Conservation (phyloP, 1,140 invertebrate species). For the Acromyrmex echinatior region DNA sequence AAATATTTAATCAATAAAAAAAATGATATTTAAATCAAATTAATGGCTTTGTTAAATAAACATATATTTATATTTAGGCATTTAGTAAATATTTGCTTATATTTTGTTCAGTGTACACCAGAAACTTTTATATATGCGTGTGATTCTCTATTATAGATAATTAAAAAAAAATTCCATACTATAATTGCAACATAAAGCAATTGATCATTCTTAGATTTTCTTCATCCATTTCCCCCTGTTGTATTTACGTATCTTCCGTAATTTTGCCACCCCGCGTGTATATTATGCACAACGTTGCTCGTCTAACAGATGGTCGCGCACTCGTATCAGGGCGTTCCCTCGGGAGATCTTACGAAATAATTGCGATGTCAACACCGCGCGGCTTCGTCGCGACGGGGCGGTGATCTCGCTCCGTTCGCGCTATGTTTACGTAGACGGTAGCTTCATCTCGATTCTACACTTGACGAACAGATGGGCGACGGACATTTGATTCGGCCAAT, state of each 20-base stretch:
- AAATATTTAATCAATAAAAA: no score
- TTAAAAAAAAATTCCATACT: neutral
- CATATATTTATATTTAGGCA: no score
- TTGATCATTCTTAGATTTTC: neutral
- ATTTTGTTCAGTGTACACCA: no score
- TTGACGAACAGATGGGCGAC: constrained; percentile 73
- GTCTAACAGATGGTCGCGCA: constrained; percentile 50
- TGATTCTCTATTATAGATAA: no score
- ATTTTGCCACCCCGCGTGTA: neutral
- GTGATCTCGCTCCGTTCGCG: neutral
- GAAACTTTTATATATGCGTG: no score
- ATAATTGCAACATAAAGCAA: neutral
- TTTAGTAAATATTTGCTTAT: no score
- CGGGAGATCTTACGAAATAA: constrained; percentile 71
- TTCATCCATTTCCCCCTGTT: neutral
- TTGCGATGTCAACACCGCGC: constrained; percentile 74
- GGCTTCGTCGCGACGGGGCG: neutral
- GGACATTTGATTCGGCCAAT: constrained; percentile 76
- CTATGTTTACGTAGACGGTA: constrained; percentile 7
- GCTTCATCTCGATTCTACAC: constrained; percentile 36
- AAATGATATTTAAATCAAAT: no score
- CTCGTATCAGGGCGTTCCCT: constrained; percentile 35
- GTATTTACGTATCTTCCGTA: constrained; percentile 6
- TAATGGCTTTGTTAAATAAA: no score
- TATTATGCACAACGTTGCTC: constrained; percentile 11